A percentile compares a stretch with the other conserved stretches of the same genome.
Evolutionary conservation across 1,140 invertebrate species (phyloP).

Genomic region (Papilio aristodemus): DNA sequence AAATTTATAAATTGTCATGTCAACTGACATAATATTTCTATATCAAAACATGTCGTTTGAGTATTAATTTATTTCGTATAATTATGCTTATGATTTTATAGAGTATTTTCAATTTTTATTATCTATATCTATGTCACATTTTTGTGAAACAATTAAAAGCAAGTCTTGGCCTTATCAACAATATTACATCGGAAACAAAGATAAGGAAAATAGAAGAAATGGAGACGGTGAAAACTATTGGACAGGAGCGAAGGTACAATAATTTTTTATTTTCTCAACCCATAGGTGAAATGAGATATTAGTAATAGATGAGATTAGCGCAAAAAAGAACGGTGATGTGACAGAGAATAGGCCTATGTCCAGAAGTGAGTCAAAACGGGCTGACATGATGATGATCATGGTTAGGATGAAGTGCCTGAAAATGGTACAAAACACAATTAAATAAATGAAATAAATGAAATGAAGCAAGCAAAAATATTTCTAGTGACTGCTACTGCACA

Average conservation of each 20-base stretch:
- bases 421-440: too few species aligned
- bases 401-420: too few species aligned
- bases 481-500: too few species aligned
- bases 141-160: constrained; percentile 37
- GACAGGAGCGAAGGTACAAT: constrained; percentile 57
- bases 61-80: constrained; percentile 1
- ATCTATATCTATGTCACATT: constrained; percentile 24
- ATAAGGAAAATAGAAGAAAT: constrained; percentile 49
- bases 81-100: constrained; percentile 27
- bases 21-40: neutral
- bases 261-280: constrained; percentile 3
- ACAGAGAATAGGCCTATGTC: too few species aligned
- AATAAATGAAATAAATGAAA: too few species aligned
- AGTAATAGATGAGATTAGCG: too few species aligned
- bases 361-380: too few species aligned
- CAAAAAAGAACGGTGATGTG: too few species aligned
- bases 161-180: constrained; percentile 54
- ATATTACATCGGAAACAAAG: constrained; percentile 63
- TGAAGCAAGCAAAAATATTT: neutral
- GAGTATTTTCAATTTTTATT: constrained; percentile 13
- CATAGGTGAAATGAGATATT: neutral
- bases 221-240: constrained; percentile 55
- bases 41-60: neutral
- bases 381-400: too few species aligned
- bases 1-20: neutral